Conservation (phyloP, 2,113 vertebrate species). For the Argyrosomus japonicus region DNA sequence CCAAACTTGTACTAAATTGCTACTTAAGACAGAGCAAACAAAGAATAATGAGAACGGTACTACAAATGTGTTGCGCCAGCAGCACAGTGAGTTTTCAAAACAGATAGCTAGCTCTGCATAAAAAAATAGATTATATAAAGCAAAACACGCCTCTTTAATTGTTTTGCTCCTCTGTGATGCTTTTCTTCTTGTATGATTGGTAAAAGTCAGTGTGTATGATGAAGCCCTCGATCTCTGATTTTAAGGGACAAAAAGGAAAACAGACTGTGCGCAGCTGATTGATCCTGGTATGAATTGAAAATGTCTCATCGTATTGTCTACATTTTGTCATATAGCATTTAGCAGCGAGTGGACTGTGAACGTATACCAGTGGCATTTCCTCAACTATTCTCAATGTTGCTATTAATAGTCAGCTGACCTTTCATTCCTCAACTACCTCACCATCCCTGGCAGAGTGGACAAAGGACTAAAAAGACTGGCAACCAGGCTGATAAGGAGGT, state of each 20-base stretch:
- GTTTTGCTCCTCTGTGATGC: not conserved
- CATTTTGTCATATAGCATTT: not conserved
- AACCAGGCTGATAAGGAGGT: not conserved
- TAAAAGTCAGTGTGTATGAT: too few relatives aligned
- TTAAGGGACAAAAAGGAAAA: not conserved
- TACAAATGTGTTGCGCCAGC: too few relatives aligned
- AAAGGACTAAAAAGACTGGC: slow-evolving; percentile 13
- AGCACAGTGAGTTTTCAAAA: too few relatives aligned
- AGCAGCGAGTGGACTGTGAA: not conserved
- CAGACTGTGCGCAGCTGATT: not conserved
- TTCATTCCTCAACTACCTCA: slow-evolving; percentile 50
- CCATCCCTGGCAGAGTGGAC: slow-evolving; percentile 15
- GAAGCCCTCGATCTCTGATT: not conserved
- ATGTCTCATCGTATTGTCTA: not conserved
- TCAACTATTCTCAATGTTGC: slow-evolving; percentile 26
- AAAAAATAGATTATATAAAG: too few relatives aligned
- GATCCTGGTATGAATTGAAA: not conserved
- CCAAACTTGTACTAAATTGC: not conserved
- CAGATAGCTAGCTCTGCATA: too few relatives aligned
- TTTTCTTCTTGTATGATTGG: not conserved
- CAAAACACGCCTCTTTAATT: too few relatives aligned
- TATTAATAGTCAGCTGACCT: slow-evolving; percentile 75
- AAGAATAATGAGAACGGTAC: not conserved
- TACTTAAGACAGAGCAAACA: not conserved
- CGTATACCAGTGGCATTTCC: slow-evolving; percentile 48